phyloP scores from a whole-genome alignment of 2,888 invertebrate species.

The Ennomos fuscantarius region DNA sequence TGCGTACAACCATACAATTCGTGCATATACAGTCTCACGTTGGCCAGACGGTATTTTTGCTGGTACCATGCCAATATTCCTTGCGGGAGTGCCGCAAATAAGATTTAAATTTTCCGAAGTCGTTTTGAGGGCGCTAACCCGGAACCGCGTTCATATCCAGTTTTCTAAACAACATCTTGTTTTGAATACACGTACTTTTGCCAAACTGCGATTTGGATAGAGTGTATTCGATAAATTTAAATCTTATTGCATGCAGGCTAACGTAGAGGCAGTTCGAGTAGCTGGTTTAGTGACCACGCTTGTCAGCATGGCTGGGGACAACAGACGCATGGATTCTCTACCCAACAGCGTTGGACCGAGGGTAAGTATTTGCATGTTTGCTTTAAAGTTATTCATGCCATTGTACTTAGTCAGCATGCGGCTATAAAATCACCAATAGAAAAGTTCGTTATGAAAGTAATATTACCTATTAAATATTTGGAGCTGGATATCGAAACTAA shows the following conservation, averaged over 20 bases:
- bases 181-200: slow-evolving; percentile 32
- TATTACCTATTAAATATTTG: too few species aligned
- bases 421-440: too few species aligned
- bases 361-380: slow-evolving; percentile 70
- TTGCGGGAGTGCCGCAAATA: slow-evolving; percentile 67
- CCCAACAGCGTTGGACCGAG: slow-evolving; percentile 83
- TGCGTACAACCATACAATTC: slow-evolving; percentile 57
- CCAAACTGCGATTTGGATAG: slow-evolving; percentile 48
- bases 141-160: slow-evolving; percentile 44
- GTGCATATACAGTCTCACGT: slow-evolving; percentile 57
- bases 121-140: slow-evolving; percentile 51
- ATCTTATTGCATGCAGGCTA: slow-evolving; percentile 87
- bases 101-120: slow-evolving; percentile 79
- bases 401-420: too few species aligned
- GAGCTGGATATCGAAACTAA: too few species aligned
- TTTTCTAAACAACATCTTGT: slow-evolving; percentile 40
- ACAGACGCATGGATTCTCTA: slow-evolving; percentile 79
- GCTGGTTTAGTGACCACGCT: slow-evolving; percentile 93
- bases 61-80: slow-evolving; percentile 69
- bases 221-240: slow-evolving; percentile 75
- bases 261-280: slow-evolving; percentile 93
- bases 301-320: slow-evolving; percentile 91
- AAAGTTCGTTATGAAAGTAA: too few species aligned
- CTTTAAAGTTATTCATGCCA: neutral
- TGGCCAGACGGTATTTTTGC: slow-evolving; percentile 59